A percentile compares a stretch with the other conserved stretches of the same genome.
Evolutionary conservation across 2,888 invertebrate species (phyloP).

Genomic region (Laspeyria flexula): DNA sequence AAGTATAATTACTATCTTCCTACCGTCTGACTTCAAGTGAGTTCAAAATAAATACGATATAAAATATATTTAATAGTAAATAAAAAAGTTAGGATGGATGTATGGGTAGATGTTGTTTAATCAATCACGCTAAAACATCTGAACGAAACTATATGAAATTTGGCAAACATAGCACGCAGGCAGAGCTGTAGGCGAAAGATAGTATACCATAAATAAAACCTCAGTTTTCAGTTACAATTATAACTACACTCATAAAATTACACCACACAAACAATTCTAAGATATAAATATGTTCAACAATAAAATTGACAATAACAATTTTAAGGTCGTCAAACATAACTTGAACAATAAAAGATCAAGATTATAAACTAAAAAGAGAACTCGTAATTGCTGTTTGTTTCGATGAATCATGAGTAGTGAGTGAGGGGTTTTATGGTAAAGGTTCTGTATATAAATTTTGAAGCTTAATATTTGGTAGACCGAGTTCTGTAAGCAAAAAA

Average conservation of each 20-base stretch:
- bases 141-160: too few species aligned
- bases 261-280: slow-evolving; percentile 1
- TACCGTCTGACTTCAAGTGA: too few species aligned
- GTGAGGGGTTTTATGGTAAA: background rate
- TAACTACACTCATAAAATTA: background rate
- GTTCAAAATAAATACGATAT: too few species aligned
- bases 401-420: slow-evolving; percentile 13
- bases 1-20: too few species aligned
- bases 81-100: too few species aligned
- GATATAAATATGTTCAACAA: slow-evolving; percentile 8
- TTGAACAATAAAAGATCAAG: slow-evolving; percentile 39
- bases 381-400: slow-evolving; percentile 41
- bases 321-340: slow-evolving; percentile 23
- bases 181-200: too few species aligned
- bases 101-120: too few species aligned
- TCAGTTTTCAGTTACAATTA: background rate
- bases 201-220: background rate
- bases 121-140: too few species aligned
- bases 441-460: slow-evolving; percentile 28
- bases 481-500: too few species aligned
- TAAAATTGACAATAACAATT: slow-evolving; percentile 33
- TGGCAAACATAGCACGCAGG: too few species aligned
- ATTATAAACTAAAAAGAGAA: slow-evolving; percentile 31
- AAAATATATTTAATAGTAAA: too few species aligned
- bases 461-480: background rate